These are phyloP conservation scores for Euzetes globulus DNA, from an alignment of 2,888 invertebrate genomes.

Conservation along the genomic window DNA sequence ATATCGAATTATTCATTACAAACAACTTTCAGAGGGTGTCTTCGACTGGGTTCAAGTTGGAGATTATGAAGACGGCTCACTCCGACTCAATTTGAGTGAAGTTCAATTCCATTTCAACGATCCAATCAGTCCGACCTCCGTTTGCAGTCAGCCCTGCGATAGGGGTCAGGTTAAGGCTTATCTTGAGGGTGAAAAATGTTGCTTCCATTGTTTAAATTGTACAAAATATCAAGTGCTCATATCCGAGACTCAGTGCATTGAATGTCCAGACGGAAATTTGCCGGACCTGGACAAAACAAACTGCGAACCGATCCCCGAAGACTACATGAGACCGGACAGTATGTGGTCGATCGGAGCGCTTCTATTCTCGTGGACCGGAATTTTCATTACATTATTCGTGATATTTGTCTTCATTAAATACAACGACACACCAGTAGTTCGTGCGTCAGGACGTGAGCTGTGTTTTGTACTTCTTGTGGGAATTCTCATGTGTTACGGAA, in stretches of 20 bases:
- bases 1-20: slow-evolving; percentile 92
- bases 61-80: slow-evolving; percentile 71
- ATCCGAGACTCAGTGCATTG: slow-evolving; percentile 73
- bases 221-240: slow-evolving; percentile 71
- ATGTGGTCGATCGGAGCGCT: slow-evolving; percentile 90
- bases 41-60: slow-evolving; percentile 80
- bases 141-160: slow-evolving; percentile 81
- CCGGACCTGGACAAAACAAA: slow-evolving; percentile 43
- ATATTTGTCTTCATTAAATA: slow-evolving; percentile 47
- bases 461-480: slow-evolving; percentile 49
- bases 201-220: slow-evolving; percentile 89
- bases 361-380: slow-evolving; percentile 53
- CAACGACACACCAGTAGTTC: slow-evolving; percentile 49
- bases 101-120: slow-evolving; percentile 38
- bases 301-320: slow-evolving; percentile 69
- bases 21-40: slow-evolving; percentile 61
- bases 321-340: slow-evolving; percentile 55
- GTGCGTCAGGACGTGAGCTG: slow-evolving; percentile 50
- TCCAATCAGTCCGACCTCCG: slow-evolving; percentile 63
- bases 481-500: slow-evolving; percentile 48
- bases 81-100: slow-evolving; percentile 57
- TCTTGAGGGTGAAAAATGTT: slow-evolving; percentile 85
- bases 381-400: slow-evolving; percentile 46
- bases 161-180: slow-evolving; percentile 83
- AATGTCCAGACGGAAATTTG: slow-evolving; percentile 56